phyloP scores from a whole-genome alignment of 2,797 vertebrate genomes.

The Orientallactaga sibirica region DNA sequence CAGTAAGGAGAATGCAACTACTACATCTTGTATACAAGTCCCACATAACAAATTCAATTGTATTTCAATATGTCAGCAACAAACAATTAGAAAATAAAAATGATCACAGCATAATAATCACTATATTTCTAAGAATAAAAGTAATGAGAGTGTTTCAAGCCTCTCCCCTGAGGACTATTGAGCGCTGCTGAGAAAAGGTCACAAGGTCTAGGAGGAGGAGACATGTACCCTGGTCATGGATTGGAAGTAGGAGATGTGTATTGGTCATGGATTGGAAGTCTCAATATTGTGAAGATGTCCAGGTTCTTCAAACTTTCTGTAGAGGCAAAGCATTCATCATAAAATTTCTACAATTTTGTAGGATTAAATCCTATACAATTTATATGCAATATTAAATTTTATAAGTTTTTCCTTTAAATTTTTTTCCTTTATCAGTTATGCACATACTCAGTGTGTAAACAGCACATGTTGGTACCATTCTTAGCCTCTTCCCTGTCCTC shows the following conservation, averaged over 20 bases:
- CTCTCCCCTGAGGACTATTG: background rate
- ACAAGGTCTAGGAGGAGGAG: background rate
- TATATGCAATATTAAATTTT: background rate
- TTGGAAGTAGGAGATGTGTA: background rate
- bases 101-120: background rate
- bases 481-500: too few species aligned
- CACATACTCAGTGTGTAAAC: too few species aligned
- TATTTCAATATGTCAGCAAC: background rate
- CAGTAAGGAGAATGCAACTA: too few species aligned
- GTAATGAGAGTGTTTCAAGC: background rate
- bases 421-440: too few species aligned
- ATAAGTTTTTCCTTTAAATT: too few species aligned
- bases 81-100: background rate
- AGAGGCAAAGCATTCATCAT: background rate
- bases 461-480: too few species aligned
- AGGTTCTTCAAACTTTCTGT: background rate
- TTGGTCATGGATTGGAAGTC: background rate
- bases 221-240: too few species aligned
- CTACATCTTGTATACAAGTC: too few species aligned
- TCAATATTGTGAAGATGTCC: background rate
- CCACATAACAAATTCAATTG: background rate
- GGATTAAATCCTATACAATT: background rate
- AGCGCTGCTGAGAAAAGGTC: background rate
- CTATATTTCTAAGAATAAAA: background rate
- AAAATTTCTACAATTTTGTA: background rate